Conservation (phyloP, 2,888 invertebrate genomes). For the Drosophila formosana region DNA sequence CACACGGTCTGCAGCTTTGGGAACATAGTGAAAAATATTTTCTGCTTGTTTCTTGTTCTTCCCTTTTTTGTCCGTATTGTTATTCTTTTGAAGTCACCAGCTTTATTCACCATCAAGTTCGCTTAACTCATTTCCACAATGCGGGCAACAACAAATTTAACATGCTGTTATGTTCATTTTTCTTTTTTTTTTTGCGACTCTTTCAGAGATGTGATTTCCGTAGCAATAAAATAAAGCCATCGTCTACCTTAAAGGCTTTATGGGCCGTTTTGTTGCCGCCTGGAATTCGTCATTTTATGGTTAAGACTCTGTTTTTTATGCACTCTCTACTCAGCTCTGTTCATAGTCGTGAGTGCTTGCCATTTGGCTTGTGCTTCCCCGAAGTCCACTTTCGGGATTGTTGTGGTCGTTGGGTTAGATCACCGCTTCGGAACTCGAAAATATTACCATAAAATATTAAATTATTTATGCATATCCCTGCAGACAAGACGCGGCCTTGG, state of each 20-base stretch:
- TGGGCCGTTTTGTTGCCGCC: constrained; percentile 50
- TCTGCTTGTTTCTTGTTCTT: constrained; percentile 48
- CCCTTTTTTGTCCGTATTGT: constrained; percentile 9
- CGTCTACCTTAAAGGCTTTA: constrained; percentile 77
- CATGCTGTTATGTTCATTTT: constrained; percentile 54
- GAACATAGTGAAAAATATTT: constrained; percentile 65
- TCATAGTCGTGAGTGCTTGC: constrained; percentile 43
- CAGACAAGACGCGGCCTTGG: constrained; percentile 12
- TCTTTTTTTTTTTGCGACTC: neutral
- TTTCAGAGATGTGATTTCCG: constrained; percentile 70
- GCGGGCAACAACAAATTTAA: constrained; percentile 67
- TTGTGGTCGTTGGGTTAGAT: constrained; percentile 32
- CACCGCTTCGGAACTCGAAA: constrained; percentile 27
- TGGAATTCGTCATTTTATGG: constrained; percentile 73
- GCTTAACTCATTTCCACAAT: constrained; percentile 28
- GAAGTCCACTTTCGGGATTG: constrained; percentile 27
- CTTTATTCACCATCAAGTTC: neutral
- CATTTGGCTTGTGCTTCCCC: constrained; percentile 42
- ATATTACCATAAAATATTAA: constrained; percentile 74
- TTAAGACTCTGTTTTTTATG: constrained; percentile 59
- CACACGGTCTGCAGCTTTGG: constrained; percentile 56
- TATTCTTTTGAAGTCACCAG: constrained; percentile 47
- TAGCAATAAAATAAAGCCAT: constrained; percentile 70
- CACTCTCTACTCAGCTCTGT: constrained; percentile 29
- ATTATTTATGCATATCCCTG: constrained; percentile 66